Percentiles rank a stretch among this genome's conserved stretches.
Evolutionary conservation across 1,140 invertebrate species (phyloP).

Genomic region (Papilio glaucus): DNA sequence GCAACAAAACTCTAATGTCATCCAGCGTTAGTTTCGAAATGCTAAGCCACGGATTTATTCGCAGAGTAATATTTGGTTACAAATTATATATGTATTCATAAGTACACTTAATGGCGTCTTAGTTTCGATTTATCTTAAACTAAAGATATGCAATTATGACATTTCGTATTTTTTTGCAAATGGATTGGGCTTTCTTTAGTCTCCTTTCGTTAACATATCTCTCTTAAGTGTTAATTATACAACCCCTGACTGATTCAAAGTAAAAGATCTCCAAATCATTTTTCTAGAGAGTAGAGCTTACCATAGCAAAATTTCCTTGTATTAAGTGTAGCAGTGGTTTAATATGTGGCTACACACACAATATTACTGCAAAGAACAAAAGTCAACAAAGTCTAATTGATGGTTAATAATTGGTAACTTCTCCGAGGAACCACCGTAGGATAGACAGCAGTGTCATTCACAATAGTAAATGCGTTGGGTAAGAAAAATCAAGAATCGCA

Average conservation of each 20-base stretch:
- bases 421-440: background rate
- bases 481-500: too few species aligned
- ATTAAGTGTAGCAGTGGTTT: too few species aligned
- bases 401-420: background rate
- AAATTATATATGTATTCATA: background rate
- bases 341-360: background rate
- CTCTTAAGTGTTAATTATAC: too few species aligned
- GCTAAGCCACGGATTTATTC: background rate
- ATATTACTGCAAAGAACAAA: background rate
- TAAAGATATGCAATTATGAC: background rate
- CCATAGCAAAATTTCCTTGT: too few species aligned
- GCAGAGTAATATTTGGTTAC: background rate
- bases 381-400: background rate
- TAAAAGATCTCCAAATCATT: background rate
- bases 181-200: too few species aligned
- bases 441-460: background rate
- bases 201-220: too few species aligned
- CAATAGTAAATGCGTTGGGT: background rate
- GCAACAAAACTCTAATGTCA: slow-evolving; percentile 65
- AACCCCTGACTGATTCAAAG: background rate
- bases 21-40: slow-evolving; percentile 44
- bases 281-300: too few species aligned
- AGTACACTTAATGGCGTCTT: background rate
- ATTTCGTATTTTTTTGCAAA: too few species aligned
- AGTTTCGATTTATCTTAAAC: background rate